Percentiles rank a stretch among this genome's conserved stretches.
Conservation (phyloP, 2,113 vertebrate species). For the Myiagra hebetior region DNA sequence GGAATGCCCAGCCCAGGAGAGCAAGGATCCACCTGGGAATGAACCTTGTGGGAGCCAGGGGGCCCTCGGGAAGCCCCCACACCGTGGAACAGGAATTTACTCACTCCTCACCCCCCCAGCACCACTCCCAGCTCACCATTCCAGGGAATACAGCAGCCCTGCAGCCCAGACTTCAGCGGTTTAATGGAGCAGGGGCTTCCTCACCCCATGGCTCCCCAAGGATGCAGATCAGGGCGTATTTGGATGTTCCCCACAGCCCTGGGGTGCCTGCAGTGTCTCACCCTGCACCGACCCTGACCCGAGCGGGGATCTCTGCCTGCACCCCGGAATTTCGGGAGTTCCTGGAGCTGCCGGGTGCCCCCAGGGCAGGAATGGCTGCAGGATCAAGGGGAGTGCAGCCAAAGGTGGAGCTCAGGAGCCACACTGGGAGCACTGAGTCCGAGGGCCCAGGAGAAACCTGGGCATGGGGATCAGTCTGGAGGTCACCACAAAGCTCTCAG, state of each 20-base stretch:
- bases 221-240: accelerated
- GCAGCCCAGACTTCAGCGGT: not conserved
- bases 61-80: not conserved
- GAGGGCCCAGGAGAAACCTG: not conserved
- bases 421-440: not conserved
- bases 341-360: not conserved
- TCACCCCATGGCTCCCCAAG: accelerated
- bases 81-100: accelerated
- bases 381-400: accelerated
- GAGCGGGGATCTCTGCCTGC: accelerated
- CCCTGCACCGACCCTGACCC: accelerated
- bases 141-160: not conserved
- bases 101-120: accelerated
- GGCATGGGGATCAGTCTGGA: not conserved
- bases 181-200: accelerated
- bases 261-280: accelerated
- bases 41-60: accelerated
- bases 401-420: accelerated
- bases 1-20: accelerated
- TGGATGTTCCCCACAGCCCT: not conserved
- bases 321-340: accelerated
- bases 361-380: not conserved
- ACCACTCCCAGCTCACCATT: not conserved
- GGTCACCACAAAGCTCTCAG: not conserved
- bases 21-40: accelerated